Evolutionary conservation across 2,797 vertebrate species (phyloP), one percentile per base, ranked within the genome.

Genomic region (Chiloscyllium punctatum): DNA sequence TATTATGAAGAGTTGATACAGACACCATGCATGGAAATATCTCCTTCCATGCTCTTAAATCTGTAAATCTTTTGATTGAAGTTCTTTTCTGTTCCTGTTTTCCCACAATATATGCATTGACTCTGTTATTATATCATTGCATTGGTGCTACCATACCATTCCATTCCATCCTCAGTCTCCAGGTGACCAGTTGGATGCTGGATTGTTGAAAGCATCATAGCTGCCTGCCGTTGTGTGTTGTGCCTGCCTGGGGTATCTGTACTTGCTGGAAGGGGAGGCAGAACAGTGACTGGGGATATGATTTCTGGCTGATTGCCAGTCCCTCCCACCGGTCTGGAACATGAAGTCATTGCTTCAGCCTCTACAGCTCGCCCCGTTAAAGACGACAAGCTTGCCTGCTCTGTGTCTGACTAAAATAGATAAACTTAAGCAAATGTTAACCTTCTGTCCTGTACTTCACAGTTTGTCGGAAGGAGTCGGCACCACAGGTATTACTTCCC

Each of bases 401-500:
- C 79, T 13, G 37, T 82, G n/a, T 37, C 11, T 21, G n/a, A 37
- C n/a, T 42, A 18, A 82, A 82, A n/a, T 21, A 1, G 9, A 4
- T 25, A 33, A n/a, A 62, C 13, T 5, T 4, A 7, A 4, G 71
- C 33, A 48, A 95, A 53, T 57, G 7, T 77, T 74, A 74, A 95
- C 33, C 94, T 74, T 74, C 15, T 66, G 5, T 18, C 30, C 37
- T 48, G 15, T 95, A 84, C 30, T 25, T 95, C 30, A 2, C 96
- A 99, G 99, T 98, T 53, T 97, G 98, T 95, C 98, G 98, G 94
- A 99, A 99, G 97, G 98, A 99, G 96, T 98, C 98, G 0, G 95
- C 98, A 18, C 99, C 99, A 94, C 98, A 99, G 97, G 98, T 99
- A 95, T 97, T 99, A 91, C 98, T 99, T 95, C 99, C 99, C 0